These are phyloP conservation scores for Zaprionus nigranus DNA, from an alignment of 1,140 invertebrate genomes.

Conservation along the genomic window DNA sequence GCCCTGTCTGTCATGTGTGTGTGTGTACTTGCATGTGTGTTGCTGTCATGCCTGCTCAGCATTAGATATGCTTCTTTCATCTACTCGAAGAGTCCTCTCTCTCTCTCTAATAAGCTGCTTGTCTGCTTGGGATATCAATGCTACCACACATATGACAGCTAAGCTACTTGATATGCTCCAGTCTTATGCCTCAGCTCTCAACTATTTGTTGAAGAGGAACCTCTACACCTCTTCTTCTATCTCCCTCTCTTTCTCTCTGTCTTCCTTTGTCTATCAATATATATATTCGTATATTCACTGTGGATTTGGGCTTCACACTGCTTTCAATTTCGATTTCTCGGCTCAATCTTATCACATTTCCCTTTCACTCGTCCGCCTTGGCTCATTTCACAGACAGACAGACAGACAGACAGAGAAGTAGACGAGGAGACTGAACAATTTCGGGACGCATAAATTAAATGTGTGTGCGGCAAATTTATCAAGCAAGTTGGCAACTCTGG, in stretches of 20 bases:
- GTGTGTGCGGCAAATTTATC: conserved; percentile 37
- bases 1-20: background rate
- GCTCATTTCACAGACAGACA: conserved; percentile 13
- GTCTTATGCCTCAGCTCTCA: background rate
- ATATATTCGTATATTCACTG: background rate
- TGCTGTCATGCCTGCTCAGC: background rate
- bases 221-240: background rate
- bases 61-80: background rate
- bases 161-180: background rate
- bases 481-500: conserved; percentile 42
- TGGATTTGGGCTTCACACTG: conserved; percentile 1
- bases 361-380: background rate
- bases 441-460: conserved; percentile 46
- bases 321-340: conserved; percentile 1
- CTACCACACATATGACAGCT: background rate
- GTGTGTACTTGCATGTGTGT: background rate
- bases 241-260: background rate
- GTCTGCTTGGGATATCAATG: background rate
- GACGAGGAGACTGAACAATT: background rate
- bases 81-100: background rate
- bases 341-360: background rate
- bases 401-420: background rate
- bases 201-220: too few species aligned
- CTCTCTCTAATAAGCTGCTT: background rate
- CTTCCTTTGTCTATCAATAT: conserved; percentile 12